Base-by-base conservation (phyloP, 2,797 vertebrate species). In the Fratercula arctica region DNA sequence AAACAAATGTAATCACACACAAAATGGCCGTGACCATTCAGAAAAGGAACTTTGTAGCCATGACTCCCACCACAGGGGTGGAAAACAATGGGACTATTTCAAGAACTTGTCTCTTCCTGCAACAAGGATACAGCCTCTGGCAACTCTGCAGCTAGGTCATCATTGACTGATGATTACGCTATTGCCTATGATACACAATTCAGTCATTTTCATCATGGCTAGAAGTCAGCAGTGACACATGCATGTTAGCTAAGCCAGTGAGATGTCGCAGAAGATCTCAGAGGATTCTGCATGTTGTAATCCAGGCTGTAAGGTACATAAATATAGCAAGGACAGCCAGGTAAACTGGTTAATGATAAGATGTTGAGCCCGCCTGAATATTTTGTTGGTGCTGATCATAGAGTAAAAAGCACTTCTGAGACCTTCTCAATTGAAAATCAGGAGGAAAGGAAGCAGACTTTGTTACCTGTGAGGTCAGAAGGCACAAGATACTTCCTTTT, bases 401-500 rank as follows among this genome's bases (percentile, higher is more conserved):
- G 9, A 79, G 45, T 21, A 64, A 64, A 90, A 89, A 83, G 23
- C 39, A 73, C 13, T 89, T 82, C 43, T 74, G 31, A 86, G 46
- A 89, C 24, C 2, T 31, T n/a, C 15, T 93, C 39, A 68, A 70
- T 16, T 8, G 29, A 75, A 48, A 92, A 70, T 21, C 39, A 39
- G 50, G 33, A 54, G 61, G 15, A 56, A 75, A 76, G 43, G 23
- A 86, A 24, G 43, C 4, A 43, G 53, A 70, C 54, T 19, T 8
- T 51, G 35, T 97, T 98, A 98, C 98, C 98, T 33, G 98, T 98
- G 93, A 98, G 98, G 90, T 98, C 98, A 11, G 98, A 98, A 96
- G 98, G 98, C 87, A 98, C 98, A 0, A 98, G 97, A 57, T 98
- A 98, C 98, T 98, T 98, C 96, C 98, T 98, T 96, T 98, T 98